A percentile compares a stretch with the other conserved stretches of the same genome.
phyloP scores from a whole-genome alignment of 2,113 vertebrate species.

The Ciconia boyciana region DNA sequence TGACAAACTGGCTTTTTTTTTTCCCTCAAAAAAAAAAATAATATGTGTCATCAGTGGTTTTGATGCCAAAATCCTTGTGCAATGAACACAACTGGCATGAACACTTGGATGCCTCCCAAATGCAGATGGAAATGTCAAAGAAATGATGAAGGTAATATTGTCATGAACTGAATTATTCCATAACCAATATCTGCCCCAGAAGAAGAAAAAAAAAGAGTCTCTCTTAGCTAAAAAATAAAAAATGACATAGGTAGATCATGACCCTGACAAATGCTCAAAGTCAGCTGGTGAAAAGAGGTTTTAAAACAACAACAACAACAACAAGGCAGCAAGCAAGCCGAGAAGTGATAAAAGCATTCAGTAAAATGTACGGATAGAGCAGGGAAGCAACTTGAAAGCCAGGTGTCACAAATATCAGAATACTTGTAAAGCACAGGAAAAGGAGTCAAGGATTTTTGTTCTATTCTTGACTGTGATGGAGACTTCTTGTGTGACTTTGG shows the following conservation, averaged over 20 bases:
- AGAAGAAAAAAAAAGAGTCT: not conserved
- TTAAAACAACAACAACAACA: not conserved
- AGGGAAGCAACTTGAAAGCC: not conserved
- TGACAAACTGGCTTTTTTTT: constrained; percentile 9
- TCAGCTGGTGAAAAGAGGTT: constrained; percentile 6
- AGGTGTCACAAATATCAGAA: not conserved
- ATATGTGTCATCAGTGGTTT: constrained; percentile 48
- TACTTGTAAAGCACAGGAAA: not conserved
- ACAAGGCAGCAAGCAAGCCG: not conserved
- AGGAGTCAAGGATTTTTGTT: not conserved
- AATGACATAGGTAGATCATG: constrained; percentile 15
- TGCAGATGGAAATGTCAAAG: constrained; percentile 68
- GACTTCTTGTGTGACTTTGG: not conserved
- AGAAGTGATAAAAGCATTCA: constrained; percentile 7
- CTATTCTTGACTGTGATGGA: not conserved
- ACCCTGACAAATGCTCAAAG: constrained; percentile 36
- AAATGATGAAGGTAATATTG: constrained; percentile 66
- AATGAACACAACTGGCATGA: constrained; percentile 67
- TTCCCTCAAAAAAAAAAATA: not conserved
- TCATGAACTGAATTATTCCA: constrained; percentile 53
- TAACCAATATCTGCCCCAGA: constrained; percentile 37
- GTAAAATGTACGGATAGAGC: not conserved
- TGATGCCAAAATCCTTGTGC: constrained; percentile 63
- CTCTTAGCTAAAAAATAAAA: constrained; percentile 10
- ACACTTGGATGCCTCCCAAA: constrained; percentile 60